Evolutionary conservation across 2,888 invertebrate genomes (phyloP).

Genomic region (Sepioteuthis lessoniana): DNA sequence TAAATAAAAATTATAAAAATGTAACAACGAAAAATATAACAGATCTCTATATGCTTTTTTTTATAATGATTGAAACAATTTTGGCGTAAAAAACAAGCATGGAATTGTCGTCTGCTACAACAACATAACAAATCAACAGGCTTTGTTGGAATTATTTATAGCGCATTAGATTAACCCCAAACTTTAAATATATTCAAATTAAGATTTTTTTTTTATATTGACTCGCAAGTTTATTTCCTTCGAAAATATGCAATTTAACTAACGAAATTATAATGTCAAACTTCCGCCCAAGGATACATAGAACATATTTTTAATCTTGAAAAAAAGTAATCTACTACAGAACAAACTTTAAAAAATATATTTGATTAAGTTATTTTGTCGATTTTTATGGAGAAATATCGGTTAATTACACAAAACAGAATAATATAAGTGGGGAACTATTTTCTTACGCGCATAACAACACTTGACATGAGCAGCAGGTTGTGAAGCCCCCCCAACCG

Average conservation of each 20-base stretch:
- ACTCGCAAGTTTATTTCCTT: not conserved
- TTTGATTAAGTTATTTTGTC: not conserved
- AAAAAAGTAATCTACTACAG: not conserved
- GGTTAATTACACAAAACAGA: not conserved
- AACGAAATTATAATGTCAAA: not conserved
- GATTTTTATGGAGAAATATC: not conserved
- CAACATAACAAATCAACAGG: not conserved
- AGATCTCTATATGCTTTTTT: not conserved
- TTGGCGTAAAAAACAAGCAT: not conserved
- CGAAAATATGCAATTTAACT: not conserved
- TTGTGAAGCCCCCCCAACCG: not conserved
- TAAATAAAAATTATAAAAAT: not conserved
- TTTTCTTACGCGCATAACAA: not conserved
- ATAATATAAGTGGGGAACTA: not conserved
- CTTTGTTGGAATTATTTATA: not conserved
- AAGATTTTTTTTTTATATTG: not conserved
- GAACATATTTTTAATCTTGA: not conserved
- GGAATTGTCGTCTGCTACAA: not conserved
- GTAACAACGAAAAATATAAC: not conserved
- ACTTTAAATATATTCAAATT: not conserved
- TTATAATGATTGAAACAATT: not conserved
- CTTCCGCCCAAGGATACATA: slow-evolving; percentile 44
- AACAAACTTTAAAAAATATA: not conserved
- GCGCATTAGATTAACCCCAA: not conserved
- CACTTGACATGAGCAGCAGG: not conserved